phyloP scores from a whole-genome alignment of 64 coral and sea anemone species.

The Montipora sp. region DNA sequence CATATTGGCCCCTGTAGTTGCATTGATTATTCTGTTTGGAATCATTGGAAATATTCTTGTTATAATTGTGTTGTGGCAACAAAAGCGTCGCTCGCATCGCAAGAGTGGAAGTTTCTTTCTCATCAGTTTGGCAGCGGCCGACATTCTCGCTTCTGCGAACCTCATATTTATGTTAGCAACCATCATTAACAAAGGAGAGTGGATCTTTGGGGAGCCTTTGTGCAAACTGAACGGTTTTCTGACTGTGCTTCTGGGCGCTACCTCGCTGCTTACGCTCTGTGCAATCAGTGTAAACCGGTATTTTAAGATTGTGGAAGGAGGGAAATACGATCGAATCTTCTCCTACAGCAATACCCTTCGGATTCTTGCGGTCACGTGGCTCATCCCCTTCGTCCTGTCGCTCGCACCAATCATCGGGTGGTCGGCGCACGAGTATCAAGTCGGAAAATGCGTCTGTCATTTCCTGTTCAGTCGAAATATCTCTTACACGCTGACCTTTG shows the following conservation, averaged over 20 bases:
- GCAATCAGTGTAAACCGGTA: slow-evolving; percentile 67
- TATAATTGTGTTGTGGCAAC: slow-evolving; percentile 42
- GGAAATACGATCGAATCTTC: slow-evolving; percentile 51
- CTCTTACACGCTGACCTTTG: slow-evolving; percentile 60
- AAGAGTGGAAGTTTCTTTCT: slow-evolving; percentile 51
- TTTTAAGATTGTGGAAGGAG: slow-evolving; percentile 53
- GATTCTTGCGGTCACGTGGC: slow-evolving; percentile 44
- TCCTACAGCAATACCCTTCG: not conserved
- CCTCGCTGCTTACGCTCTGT: slow-evolving; percentile 42
- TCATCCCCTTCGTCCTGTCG: slow-evolving; percentile 53
- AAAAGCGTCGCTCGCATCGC: slow-evolving; percentile 41
- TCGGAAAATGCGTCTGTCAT: slow-evolving; percentile 70
- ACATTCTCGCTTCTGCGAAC: slow-evolving; percentile 47
- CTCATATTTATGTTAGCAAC: slow-evolving; percentile 67
- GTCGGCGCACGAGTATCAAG: slow-evolving; percentile 64
- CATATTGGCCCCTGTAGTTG: slow-evolving; percentile 5
- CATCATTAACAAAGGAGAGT: slow-evolving; percentile 38
- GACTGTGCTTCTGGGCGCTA: slow-evolving; percentile 36
- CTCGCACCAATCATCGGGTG: slow-evolving; percentile 64
- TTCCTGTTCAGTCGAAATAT: slow-evolving; percentile 55
- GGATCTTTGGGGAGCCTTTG: slow-evolving; percentile 54
- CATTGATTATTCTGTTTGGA: slow-evolving; percentile 33
- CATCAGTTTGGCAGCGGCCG: slow-evolving; percentile 46
- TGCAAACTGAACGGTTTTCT: slow-evolving; percentile 66
- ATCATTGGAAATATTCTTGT: slow-evolving; percentile 66